Conservation (phyloP, 1,140 invertebrate genomes). For the Meloidogyne floridensis region DNA sequence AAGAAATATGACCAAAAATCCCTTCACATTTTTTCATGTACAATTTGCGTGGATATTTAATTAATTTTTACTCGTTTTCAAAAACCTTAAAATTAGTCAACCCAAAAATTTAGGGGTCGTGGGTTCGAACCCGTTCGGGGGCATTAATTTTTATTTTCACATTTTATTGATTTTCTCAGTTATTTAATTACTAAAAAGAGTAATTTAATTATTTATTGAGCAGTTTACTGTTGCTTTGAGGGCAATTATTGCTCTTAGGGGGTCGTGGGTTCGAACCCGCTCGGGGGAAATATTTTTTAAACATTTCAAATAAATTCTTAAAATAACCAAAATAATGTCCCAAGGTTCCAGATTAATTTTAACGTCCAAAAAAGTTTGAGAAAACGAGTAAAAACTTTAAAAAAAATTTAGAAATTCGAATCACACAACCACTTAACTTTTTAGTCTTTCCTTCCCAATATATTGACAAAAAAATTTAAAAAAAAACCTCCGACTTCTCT, state of each 20-base stretch:
- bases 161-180: no score
- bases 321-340: neutral
- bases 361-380: neutral
- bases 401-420: neutral
- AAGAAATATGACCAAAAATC: neutral
- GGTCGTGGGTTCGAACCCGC: neutral
- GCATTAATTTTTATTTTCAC: neutral
- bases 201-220: no score
- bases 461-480: neutral
- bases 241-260: neutral
- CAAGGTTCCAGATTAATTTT: neutral
- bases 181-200: no score
- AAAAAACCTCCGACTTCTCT: neutral
- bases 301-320: neutral
- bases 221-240: no score
- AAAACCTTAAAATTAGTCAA: neutral
- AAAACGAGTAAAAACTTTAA: neutral
- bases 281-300: neutral
- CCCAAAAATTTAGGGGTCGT: neutral
- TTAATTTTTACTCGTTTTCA: neutral
- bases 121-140: neutral
- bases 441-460: neutral
- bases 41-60: neutral
- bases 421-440: neutral
- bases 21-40: neutral